phyloP scores from a whole-genome alignment of 2,113 vertebrate species.

The Nannospalax galili region DNA sequence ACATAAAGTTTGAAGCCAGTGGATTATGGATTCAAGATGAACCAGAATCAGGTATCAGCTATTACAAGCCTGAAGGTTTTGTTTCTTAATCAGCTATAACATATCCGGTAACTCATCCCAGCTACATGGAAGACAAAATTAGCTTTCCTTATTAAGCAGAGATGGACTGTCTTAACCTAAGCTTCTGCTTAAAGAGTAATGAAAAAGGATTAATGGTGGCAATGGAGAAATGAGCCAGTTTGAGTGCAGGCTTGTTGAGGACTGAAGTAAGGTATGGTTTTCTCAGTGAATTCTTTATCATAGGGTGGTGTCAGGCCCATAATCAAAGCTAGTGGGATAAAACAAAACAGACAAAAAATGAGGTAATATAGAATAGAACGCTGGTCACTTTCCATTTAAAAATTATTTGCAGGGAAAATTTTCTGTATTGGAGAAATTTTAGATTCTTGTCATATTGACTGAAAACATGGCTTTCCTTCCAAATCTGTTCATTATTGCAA shows the following conservation, averaged over 20 bases:
- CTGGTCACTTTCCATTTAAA: constrained; percentile 23
- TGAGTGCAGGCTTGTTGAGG: neutral
- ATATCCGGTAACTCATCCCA: neutral
- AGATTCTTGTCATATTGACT: neutral
- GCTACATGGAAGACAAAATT: constrained; percentile 39
- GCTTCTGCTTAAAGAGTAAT: constrained; percentile 70
- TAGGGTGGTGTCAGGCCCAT: neutral
- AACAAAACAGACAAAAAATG: neutral
- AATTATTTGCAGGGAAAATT: constrained; percentile 44
- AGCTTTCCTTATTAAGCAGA: constrained; percentile 60
- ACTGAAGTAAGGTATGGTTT: neutral
- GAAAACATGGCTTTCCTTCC: neutral
- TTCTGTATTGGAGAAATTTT: neutral
- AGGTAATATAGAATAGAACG: neutral
- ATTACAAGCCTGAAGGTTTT: constrained; percentile 6
- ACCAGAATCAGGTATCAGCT: constrained; percentile 21
- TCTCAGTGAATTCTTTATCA: neutral
- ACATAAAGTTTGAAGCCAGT: constrained; percentile 21
- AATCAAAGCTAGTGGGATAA: neutral
- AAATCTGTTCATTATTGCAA: constrained; percentile 19
- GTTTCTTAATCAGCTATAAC: constrained; percentile 52
- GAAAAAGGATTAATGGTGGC: constrained; percentile 74
- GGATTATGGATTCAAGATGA: constrained; percentile 56
- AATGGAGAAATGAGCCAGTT: constrained; percentile 46
- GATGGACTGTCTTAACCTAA: constrained; percentile 67